phyloP scores from a whole-genome alignment of 2,888 invertebrate genomes.

The Napeogenes inachia region DNA sequence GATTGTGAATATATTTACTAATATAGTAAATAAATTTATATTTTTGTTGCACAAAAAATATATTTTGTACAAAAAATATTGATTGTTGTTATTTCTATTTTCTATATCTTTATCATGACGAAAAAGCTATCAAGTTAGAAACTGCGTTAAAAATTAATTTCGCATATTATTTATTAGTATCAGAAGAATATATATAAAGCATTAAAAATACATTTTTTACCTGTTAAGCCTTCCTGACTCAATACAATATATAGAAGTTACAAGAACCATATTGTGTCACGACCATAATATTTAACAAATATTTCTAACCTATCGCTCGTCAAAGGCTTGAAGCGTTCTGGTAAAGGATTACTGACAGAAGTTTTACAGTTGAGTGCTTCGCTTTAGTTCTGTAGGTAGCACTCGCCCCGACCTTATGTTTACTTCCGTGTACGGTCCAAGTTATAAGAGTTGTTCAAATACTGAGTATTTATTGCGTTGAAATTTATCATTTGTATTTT shows the following conservation, averaged over 20 bases:
- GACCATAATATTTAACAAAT: conserved; percentile 67
- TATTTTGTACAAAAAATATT: too few relatives aligned
- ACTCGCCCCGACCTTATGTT: conserved; percentile 46
- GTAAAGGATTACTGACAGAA: conserved; percentile 68
- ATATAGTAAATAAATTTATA: too few relatives aligned
- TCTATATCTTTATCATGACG: too few relatives aligned
- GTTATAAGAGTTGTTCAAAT: conserved; percentile 29
- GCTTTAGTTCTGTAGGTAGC: conserved; percentile 36
- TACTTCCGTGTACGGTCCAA: conserved; percentile 52
- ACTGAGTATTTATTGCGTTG: conserved; percentile 9
- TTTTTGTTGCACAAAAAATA: too few relatives aligned
- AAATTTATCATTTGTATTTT: neutral
- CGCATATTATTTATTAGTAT: too few relatives aligned
- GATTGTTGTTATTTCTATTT: too few relatives aligned
- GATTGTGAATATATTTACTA: too few relatives aligned
- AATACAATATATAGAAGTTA: conserved; percentile 26
- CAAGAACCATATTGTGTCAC: conserved; percentile 44
- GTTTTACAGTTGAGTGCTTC: conserved; percentile 55
- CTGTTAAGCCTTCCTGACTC: conserved; percentile 25
- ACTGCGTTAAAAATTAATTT: too few relatives aligned
- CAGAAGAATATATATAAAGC: too few relatives aligned
- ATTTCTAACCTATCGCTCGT: conserved; percentile 63
- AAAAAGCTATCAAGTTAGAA: too few relatives aligned
- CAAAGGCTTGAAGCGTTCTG: conserved; percentile 55
- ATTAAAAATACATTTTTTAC: neutral